These are phyloP conservation scores for Pantala flavescens DNA, from an alignment of 1,140 invertebrate species.

Conservation along the genomic window DNA sequence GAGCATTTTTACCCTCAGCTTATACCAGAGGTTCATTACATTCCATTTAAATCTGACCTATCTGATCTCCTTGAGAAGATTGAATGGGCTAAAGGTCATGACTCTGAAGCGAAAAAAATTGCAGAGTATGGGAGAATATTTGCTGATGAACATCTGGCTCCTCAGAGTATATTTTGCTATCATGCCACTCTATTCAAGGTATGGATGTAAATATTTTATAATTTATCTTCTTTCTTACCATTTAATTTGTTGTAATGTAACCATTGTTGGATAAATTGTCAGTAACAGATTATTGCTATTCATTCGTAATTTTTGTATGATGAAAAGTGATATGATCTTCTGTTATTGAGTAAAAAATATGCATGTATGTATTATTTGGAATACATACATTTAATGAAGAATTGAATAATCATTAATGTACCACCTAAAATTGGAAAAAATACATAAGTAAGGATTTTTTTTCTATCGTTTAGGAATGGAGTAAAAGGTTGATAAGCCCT, in stretches of 20 bases:
- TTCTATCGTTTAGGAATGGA: conserved; percentile 54
- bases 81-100: conserved; percentile 68
- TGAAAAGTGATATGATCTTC: not conserved
- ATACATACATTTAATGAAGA: no score
- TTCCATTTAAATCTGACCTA: conserved; percentile 71
- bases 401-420: no score
- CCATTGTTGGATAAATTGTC: not conserved
- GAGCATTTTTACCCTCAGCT: conserved; percentile 86
- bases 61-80: conserved; percentile 70
- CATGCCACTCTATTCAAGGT: conserved; percentile 68
- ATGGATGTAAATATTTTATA: conserved; percentile 23
- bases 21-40: conserved; percentile 65
- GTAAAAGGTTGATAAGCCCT: conserved; percentile 48
- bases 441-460: conserved; percentile 23
- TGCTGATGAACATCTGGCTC: conserved; percentile 67
- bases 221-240: not conserved
- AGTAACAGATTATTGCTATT: not conserved
- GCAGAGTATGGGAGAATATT: conserved; percentile 58
- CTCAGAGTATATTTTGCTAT: conserved; percentile 83
- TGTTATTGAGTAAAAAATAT: not conserved
- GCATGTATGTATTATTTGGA: no score
- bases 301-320: not conserved
- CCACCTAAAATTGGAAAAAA: no score
- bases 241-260: not conserved
- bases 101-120: conserved; percentile 60